phyloP scores from a whole-genome alignment of 2,888 invertebrate genomes.

The Lithophane leautieri region DNA sequence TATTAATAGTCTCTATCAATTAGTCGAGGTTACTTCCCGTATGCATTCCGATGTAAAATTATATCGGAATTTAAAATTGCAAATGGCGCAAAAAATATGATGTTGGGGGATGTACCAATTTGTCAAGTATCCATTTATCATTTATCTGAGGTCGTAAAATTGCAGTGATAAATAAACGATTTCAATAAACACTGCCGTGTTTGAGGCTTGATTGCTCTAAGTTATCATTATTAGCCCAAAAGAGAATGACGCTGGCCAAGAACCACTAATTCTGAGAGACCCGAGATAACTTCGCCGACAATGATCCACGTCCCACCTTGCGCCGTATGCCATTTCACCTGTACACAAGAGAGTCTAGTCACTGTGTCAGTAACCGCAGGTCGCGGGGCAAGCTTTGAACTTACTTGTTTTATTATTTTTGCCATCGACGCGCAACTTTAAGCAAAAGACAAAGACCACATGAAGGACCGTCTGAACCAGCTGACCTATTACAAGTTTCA shows the following conservation, averaged over 20 bases:
- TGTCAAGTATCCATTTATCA: conserved; percentile 9
- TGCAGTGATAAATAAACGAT: conserved; percentile 9
- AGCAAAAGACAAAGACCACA: neutral
- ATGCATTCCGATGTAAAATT: conserved; percentile 8
- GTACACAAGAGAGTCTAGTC: neutral
- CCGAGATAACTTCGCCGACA: neutral
- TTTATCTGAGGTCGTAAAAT: conserved; percentile 3
- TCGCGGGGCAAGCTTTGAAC: neutral
- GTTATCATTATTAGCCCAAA: conserved; percentile 4
- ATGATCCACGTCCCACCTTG: neutral
- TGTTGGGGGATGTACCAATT: conserved; percentile 3
- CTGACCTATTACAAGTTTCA: neutral
- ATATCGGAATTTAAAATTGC: too few relatives aligned
- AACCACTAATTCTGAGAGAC: neutral
- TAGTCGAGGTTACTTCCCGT: conserved; percentile 19
- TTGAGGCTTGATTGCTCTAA: neutral
- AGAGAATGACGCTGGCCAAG: neutral
- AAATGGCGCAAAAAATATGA: neutral
- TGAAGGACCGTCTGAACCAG: neutral
- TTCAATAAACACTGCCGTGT: neutral
- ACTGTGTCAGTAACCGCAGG: neutral
- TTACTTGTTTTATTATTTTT: neutral
- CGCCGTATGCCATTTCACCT: neutral
- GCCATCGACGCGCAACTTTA: neutral
- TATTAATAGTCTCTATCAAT: conserved; percentile 12